Percentiles rank a stretch among this genome's conserved stretches.
These are phyloP conservation scores for Chrysolina americana DNA, from an alignment of 2,888 invertebrate species.

Conservation along the genomic window DNA sequence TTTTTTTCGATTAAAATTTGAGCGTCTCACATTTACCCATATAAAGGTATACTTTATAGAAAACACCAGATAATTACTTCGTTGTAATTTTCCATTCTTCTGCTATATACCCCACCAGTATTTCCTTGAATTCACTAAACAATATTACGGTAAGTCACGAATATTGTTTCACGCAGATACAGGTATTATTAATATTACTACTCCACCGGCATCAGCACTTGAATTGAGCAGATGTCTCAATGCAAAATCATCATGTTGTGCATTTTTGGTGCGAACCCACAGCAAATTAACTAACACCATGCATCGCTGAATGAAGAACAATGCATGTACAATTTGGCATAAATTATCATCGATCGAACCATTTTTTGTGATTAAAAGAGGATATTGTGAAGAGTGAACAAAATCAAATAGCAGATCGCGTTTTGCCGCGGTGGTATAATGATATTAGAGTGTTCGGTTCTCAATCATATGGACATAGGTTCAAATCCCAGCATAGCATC, in stretches of 20 bases:
- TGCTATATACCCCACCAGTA: neutral
- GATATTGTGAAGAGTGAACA: too few relatives aligned
- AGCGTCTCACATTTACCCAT: too few relatives aligned
- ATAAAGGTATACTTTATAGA: neutral
- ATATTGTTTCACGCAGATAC: neutral
- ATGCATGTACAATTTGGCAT: neutral
- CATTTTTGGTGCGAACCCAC: slow-evolving; percentile 20
- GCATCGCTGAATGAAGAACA: slow-evolving; percentile 21
- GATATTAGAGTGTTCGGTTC: too few relatives aligned
- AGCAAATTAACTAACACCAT: slow-evolving; percentile 35
- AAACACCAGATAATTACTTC: neutral
- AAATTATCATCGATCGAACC: neutral
- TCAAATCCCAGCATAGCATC: too few relatives aligned
- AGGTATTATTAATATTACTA: slow-evolving; percentile 1
- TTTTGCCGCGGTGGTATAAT: too few relatives aligned
- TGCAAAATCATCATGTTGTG: slow-evolving; percentile 14
- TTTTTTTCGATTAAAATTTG: too few relatives aligned
- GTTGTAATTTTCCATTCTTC: neutral
- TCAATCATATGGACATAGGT: too few relatives aligned
- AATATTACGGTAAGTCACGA: slow-evolving; percentile 6
- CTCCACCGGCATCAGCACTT: neutral
- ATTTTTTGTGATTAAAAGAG: neutral
- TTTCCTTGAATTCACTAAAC: neutral
- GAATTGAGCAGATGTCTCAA: slow-evolving; percentile 26
- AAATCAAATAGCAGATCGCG: too few relatives aligned